Percentiles rank a stretch among this genome's conserved stretches.
Evolutionary conservation across 2,888 invertebrate genomes (phyloP).

Genomic region (Acronicta aceris): DNA sequence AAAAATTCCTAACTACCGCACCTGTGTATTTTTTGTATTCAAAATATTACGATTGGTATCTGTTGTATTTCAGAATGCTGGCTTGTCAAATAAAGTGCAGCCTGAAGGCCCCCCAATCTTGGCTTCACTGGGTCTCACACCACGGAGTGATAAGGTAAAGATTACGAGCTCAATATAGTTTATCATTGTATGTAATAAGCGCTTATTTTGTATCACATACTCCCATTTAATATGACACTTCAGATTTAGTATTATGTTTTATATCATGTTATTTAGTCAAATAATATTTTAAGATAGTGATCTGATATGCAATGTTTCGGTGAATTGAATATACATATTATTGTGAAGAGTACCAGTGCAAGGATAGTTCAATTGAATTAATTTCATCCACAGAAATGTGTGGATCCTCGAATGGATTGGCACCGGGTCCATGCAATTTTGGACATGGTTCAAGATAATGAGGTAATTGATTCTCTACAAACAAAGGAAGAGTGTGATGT

Average conservation of each 20-base stretch:
- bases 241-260: slow-evolving; percentile 14
- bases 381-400: slow-evolving; percentile 86
- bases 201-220: slow-evolving; percentile 47
- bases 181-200: slow-evolving; percentile 51
- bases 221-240: slow-evolving; percentile 66
- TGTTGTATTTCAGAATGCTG: slow-evolving; percentile 75
- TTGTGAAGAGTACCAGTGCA: slow-evolving; percentile 53
- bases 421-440: slow-evolving; percentile 85
- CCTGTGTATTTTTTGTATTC: not conserved
- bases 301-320: slow-evolving; percentile 23
- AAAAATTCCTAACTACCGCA: too few relatives aligned
- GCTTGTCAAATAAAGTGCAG: slow-evolving; percentile 75
- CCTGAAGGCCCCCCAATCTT: slow-evolving; percentile 87
- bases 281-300: slow-evolving; percentile 11
- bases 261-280: not conserved
- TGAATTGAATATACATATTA: slow-evolving; percentile 16
- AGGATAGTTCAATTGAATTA: slow-evolving; percentile 84
- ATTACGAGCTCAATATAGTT: slow-evolving; percentile 59
- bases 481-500: slow-evolving; percentile 79
- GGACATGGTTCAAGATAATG: slow-evolving; percentile 83
- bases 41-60: not conserved
- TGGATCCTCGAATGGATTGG: slow-evolving; percentile 88
- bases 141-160: slow-evolving; percentile 88
- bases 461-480: slow-evolving; percentile 82
- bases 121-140: slow-evolving; percentile 87